Base-by-base conservation (phyloP, 1,140 invertebrate species). In the Streblospio benedicti region DNA sequence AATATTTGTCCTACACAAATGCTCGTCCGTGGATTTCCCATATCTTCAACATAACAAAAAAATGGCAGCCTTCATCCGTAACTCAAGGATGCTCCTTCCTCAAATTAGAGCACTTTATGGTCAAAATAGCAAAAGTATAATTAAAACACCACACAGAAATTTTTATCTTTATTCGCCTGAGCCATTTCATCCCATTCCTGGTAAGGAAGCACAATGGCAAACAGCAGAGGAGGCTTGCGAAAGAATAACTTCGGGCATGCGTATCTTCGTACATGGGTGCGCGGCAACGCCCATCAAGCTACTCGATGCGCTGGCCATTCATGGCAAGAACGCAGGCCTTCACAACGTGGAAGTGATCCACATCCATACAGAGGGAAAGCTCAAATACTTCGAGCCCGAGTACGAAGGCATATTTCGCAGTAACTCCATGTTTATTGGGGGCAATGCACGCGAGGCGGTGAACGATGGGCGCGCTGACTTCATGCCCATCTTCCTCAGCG, bases 331-430 rank as follows among this genome's bases (percentile, higher is more conserved):
- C 6, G 83, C 83, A 1, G 80, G 85, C 14, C 73, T 96, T 18
- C 82, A 83, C 65, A 82, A 88, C 75, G 84, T 96, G 3, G 85
- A 82, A 27, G 83, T 95, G 0, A 90, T 89, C 67, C 92, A 96
- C 69, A 94, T 96, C 83, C 93, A 96, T 74, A 91, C 93, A 0
- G 92, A 96, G 79, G 91, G 91, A 47, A 82, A 85, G 0, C 90
- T 88, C 0, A 77, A 84, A 0, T 94, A 93, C 71, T 83, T 85
- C 23, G 81, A 85, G n/a, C 86, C 86, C 16, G 88, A 90, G 64
- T 89, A 84, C 74, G 84, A 86, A 76, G 85, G 83, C 30, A 81
- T 85, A 47, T 85, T 85, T 72, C 85, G 89, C 62, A 91, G 89
- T 0, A 82, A 85, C 53, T 94, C 91, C 0, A 85, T 94, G 60